Percentiles rank a stretch among this genome's conserved stretches.
Conservation (phyloP, 2,113 vertebrate species). For the Periophthalmodon schlosseri region DNA sequence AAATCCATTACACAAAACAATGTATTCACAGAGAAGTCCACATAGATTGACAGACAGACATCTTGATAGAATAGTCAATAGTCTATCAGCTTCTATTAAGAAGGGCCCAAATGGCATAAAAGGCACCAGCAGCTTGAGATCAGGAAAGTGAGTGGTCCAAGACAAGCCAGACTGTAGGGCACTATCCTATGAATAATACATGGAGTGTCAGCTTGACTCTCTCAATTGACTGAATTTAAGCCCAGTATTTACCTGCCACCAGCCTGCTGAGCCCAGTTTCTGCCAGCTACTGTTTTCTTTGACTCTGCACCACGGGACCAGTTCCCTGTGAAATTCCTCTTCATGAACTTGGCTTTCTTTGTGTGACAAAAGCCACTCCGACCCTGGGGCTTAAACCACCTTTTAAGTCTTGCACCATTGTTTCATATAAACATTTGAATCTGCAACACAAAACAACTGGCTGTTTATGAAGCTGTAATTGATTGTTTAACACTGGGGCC, state of each 20-base stretch:
- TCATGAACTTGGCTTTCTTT: slow-evolving; percentile 40
- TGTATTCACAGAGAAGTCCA: background rate
- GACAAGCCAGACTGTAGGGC: background rate
- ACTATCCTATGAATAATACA: slow-evolving; percentile 13
- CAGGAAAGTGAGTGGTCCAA: background rate
- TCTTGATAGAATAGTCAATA: background rate
- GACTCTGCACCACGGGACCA: slow-evolving; percentile 29
- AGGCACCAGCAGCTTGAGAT: background rate
- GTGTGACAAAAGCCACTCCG: slow-evolving; percentile 46
- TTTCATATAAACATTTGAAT: slow-evolving; percentile 33
- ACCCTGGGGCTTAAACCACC: slow-evolving; percentile 18
- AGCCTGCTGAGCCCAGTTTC: slow-evolving; percentile 36
- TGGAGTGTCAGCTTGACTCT: background rate
- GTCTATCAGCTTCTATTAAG: background rate
- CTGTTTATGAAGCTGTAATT: slow-evolving; percentile 35
- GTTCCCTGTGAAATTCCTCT: slow-evolving; percentile 56
- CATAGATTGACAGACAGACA: background rate
- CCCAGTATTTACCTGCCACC: slow-evolving; percentile 44
- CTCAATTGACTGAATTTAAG: slow-evolving; percentile 8
- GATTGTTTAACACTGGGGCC: slow-evolving; percentile 31
- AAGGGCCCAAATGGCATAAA: background rate
- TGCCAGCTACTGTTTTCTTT: slow-evolving; percentile 63
- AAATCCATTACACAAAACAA: background rate
- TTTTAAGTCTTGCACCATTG: slow-evolving; percentile 30
- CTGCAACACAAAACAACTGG: slow-evolving; percentile 23